phyloP scores from a whole-genome alignment of 2,888 invertebrate genomes.

The Mesorhabditis sp. region DNA sequence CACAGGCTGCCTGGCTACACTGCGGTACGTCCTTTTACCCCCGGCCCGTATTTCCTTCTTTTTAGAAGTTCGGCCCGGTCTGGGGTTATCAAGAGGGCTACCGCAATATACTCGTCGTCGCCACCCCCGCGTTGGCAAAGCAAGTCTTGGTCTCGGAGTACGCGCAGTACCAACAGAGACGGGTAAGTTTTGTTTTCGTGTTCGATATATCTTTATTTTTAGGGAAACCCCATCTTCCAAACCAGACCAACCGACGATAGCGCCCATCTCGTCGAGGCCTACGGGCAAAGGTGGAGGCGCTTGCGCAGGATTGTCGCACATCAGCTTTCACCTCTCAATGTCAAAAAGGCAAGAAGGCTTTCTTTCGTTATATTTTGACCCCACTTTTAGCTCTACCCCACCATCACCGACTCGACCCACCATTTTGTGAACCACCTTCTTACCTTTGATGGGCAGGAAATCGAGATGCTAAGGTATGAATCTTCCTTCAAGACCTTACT shows the following conservation, averaged over 20 bases:
- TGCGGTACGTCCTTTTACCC: too few species aligned
- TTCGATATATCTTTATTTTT: not conserved
- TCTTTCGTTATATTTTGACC: too few species aligned
- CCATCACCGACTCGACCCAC: conserved; percentile 59
- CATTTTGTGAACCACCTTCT: conserved; percentile 45
- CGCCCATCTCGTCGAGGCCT: conserved; percentile 55
- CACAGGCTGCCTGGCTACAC: not conserved
- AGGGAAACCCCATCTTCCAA: not conserved
- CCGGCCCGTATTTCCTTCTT: not conserved
- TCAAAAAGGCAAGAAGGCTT: conserved; percentile 57
- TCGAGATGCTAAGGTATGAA: not conserved
- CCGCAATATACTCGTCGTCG: not conserved
- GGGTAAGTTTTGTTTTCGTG: not conserved
- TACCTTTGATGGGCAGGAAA: not conserved
- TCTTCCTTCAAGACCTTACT: not conserved
- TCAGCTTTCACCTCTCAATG: conserved; percentile 62
- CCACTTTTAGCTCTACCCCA: conserved; percentile 57
- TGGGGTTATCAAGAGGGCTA: not conserved
- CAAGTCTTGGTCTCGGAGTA: not conserved
- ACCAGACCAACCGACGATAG: not conserved
- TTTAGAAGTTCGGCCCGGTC: not conserved
- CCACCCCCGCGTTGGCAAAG: not conserved
- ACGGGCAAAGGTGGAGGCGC: conserved; percentile 63
- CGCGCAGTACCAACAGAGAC: not conserved
- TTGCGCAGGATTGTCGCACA: conserved; percentile 62